Evolutionary conservation across 1,140 invertebrate species (phyloP).

Genomic region (Drosophila guanche): DNA sequence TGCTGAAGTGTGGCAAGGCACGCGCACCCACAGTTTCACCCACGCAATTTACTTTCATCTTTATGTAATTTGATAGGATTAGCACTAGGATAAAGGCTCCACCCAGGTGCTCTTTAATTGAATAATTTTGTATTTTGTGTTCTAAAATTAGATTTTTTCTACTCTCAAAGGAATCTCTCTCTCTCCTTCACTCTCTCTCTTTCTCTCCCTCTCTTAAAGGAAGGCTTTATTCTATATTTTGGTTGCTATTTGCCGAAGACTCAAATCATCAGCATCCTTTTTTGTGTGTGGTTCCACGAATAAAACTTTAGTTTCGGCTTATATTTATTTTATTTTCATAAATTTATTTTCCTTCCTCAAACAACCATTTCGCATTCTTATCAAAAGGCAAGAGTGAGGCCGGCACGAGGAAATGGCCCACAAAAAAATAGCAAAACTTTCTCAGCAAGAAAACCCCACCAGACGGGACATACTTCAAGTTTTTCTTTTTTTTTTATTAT

Average conservation of each 20-base stretch:
- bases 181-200: too few species aligned
- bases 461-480: conserved; percentile 59
- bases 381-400: conserved; percentile 32
- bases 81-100: conserved; percentile 3
- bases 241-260: conserved; percentile 58
- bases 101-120: conserved; percentile 31
- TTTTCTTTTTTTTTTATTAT: conserved; percentile 20
- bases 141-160: conserved; percentile 52
- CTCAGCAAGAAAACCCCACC: conserved; percentile 15
- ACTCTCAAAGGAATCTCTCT: background rate
- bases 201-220: conserved; percentile 2
- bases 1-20: conserved; percentile 7
- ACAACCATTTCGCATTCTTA: conserved; percentile 68
- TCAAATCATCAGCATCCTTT: conserved; percentile 50
- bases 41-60: conserved; percentile 49
- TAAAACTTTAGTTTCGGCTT: conserved; percentile 62
- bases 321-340: conserved; percentile 68
- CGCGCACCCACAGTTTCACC: background rate
- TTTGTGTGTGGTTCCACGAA: conserved; percentile 25
- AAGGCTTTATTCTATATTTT: conserved; percentile 28
- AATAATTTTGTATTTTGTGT: conserved; percentile 41
- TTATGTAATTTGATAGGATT: conserved; percentile 59
- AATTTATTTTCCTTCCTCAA: conserved; percentile 58
- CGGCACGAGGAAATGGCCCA: conserved; percentile 10
- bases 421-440: conserved; percentile 35